These are phyloP conservation scores for Mugil cephalus DNA, from an alignment of 2,113 vertebrate genomes.

Conservation along the genomic window DNA sequence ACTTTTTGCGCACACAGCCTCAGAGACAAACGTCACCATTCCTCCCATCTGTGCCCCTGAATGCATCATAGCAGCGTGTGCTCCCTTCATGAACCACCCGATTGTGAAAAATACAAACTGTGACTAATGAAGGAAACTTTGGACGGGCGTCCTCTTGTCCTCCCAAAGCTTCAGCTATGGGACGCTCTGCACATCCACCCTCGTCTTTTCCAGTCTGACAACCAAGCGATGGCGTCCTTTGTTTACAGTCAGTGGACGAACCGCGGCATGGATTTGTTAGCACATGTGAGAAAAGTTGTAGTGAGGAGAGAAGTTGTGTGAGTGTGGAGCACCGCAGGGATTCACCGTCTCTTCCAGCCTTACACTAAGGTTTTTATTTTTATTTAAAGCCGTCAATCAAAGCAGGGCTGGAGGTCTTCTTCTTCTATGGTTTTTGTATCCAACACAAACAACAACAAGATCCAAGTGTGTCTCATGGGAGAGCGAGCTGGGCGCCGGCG, in stretches of 20 bases:
- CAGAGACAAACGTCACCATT: conserved; percentile 1
- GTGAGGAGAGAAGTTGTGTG: conserved; percentile 35
- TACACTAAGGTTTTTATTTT: not conserved
- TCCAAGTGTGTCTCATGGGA: conserved; percentile 21
- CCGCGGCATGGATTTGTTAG: no score
- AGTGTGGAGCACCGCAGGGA: conserved; percentile 53
- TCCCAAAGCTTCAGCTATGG: conserved; percentile 55
- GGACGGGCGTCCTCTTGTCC: conserved; percentile 49
- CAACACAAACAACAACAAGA: conserved; percentile 45
- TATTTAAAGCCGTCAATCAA: conserved; percentile 66
- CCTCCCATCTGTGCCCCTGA: conserved; percentile 10
- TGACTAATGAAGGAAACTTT: conserved; percentile 64
- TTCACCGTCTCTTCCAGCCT: conserved; percentile 32
- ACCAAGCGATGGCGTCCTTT: conserved; percentile 1
- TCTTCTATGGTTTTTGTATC: conserved; percentile 44
- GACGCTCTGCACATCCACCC: conserved; percentile 7
- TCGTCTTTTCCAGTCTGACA: conserved; percentile 4
- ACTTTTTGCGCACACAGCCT: not conserved
- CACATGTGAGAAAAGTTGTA: conserved; percentile 57
- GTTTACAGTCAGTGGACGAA: conserved; percentile 20
- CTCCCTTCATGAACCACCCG: conserved; percentile 16
- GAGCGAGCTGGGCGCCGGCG: not conserved
- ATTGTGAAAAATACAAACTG: conserved; percentile 35
- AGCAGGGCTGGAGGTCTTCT: conserved; percentile 34
- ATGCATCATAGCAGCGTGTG: not conserved